Evolutionary conservation across 2,113 vertebrate species (phyloP), one percentile per base, ranked within the genome.

Genomic region (Ciconia boyciana): DNA sequence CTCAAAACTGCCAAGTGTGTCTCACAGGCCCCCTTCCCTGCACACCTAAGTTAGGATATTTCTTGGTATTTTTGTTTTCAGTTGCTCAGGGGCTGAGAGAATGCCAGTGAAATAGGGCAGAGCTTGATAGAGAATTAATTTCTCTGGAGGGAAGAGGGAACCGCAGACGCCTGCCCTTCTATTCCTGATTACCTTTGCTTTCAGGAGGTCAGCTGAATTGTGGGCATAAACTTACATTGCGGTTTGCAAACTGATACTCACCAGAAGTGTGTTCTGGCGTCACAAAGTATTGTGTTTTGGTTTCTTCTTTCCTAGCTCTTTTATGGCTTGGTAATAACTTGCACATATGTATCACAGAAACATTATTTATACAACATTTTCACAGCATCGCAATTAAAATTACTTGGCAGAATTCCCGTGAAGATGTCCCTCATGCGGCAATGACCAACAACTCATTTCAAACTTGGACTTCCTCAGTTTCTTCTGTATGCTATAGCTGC

Each of bases 141-240:
- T 85, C 81, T 95, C 94, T 75, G 78, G 89, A 93, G 87, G 44
- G 70, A 87, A 83, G 36, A 94, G 44, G 69, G 91, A 94, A 94
- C 90, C 41, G 0, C 91, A 96, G 93, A 83, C 1, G 52, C 74
- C 89, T 72, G 75, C 87, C 78, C 78, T 93, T 90, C 84, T 82
- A 85, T 91, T 91, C 94, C 90, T 96, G 90, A 95, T 97, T 96
- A 96, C 78, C 93, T 96, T 94, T 91, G 93, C 90, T 97, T 96
- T 94, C 81, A 90, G 93, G 93, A 96, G 87, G 87, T 96, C 94
- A 94, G 26, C 57, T 93, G 81, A 96, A 94, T 91, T 93, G 96
- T 80, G 91, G 84, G 82, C 94, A 96, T 95, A 95, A 94, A 94
- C 93, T 94, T 94, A 93, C 66, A 76, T 36, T 83, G 93, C 0